These are phyloP conservation scores for Drosophila mimica DNA, from an alignment of 2,888 invertebrate species.

Conservation along the genomic window DNA sequence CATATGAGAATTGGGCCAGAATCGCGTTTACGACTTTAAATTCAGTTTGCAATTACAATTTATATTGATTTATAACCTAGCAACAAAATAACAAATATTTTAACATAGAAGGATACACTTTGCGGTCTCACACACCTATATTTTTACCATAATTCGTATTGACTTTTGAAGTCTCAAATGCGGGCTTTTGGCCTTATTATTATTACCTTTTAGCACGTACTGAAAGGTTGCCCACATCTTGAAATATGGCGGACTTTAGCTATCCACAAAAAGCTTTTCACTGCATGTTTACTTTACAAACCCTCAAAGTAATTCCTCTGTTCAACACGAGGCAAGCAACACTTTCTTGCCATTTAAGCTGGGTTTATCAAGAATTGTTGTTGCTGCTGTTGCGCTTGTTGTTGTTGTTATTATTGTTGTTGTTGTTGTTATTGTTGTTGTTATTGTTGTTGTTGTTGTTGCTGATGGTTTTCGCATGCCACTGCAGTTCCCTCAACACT, in stretches of 20 bases:
- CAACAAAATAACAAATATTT: neutral
- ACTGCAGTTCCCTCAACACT: conserved; percentile 28
- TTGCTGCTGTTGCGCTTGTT: neutral
- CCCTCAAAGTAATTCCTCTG: conserved; percentile 3
- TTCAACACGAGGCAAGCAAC: conserved; percentile 9
- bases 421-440: conserved; percentile 4
- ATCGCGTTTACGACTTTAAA: neutral
- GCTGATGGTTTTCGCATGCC: conserved; percentile 27
- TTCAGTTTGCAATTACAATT: neutral
- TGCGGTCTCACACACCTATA: neutral
- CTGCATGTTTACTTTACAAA: neutral
- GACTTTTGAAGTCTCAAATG: neutral
- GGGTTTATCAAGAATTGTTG: conserved; percentile 27
- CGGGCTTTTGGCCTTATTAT: neutral
- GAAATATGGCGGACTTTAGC: neutral
- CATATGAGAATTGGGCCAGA: neutral
- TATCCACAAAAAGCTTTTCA: neutral
- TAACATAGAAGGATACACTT: neutral
- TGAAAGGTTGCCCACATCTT: neutral
- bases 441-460: conserved; percentile 8
- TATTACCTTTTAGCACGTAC: neutral
- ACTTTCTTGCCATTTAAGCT: conserved; percentile 32
- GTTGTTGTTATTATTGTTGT: conserved; percentile 7
- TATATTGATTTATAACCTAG: neutral
- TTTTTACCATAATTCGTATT: neutral